Evolutionary conservation across 1,140 invertebrate species (phyloP).

Genomic region (Tetramorium simillimum): DNA sequence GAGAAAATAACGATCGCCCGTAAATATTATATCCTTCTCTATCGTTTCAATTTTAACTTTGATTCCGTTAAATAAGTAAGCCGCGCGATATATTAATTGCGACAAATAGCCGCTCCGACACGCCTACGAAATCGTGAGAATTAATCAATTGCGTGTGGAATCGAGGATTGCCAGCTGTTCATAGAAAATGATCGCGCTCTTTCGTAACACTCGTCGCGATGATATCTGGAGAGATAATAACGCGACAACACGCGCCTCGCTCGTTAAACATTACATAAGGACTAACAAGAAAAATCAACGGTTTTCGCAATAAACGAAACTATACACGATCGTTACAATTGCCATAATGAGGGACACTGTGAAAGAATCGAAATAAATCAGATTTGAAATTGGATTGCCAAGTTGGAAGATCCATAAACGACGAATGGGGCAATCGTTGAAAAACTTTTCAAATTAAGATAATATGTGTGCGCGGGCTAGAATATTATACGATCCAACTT

Average conservation of each 20-base stretch:
- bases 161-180: not conserved
- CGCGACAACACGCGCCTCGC: not conserved
- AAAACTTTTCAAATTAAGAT: constrained; percentile 56
- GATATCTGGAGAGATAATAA: not conserved
- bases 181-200: not conserved
- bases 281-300: not conserved
- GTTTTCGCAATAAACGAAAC: not conserved
- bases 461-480: constrained; percentile 34
- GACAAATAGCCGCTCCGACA: not conserved
- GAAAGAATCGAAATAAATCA: constrained; percentile 14
- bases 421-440: constrained; percentile 21
- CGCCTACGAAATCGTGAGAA: not conserved
- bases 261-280: too few relatives aligned
- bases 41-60: not conserved
- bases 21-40: not conserved
- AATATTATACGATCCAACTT: constrained; percentile 53
- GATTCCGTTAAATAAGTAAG: not conserved
- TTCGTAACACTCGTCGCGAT: not conserved
- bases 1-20: not conserved
- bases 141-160: not conserved
- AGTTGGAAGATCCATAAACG: constrained; percentile 40
- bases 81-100: not conserved
- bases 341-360: not conserved
- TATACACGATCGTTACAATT: not conserved
- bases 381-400: constrained; percentile 34